A percentile compares a stretch with the other conserved stretches of the same genome.
Conservation (phyloP, 2,888 invertebrate genomes). For the Axea sp. region DNA sequence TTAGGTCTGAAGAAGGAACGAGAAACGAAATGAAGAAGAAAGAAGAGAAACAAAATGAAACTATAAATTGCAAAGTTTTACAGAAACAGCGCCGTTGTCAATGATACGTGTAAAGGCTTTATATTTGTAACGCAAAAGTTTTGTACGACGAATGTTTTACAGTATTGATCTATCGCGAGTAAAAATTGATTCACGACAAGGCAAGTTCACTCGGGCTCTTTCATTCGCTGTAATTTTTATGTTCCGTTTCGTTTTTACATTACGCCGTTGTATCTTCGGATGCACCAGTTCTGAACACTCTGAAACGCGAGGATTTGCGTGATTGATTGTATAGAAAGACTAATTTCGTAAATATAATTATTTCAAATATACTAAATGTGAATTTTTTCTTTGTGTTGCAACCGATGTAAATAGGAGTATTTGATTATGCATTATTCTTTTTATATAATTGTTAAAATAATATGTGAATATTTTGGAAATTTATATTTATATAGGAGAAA, state of each 20-base stretch:
- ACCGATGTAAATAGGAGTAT: constrained; percentile 51
- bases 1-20: constrained; percentile 66
- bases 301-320: constrained; percentile 70
- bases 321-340: constrained; percentile 79
- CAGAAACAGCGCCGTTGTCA: constrained; percentile 21
- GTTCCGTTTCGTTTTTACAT: constrained; percentile 70
- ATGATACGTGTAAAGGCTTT: constrained; percentile 6
- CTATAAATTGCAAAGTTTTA: constrained; percentile 60
- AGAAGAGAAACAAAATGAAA: constrained; percentile 62
- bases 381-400: constrained; percentile 49
- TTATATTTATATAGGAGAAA: constrained; percentile 45
- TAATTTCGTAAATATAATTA: constrained; percentile 79
- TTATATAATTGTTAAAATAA: constrained; percentile 38
- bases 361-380: constrained; percentile 75
- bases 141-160: no score
- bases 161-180: no score
- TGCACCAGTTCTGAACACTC: constrained; percentile 54
- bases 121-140: constrained; percentile 54
- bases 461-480: constrained; percentile 52
- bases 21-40: constrained; percentile 63
- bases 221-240: constrained; percentile 67
- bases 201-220: constrained; percentile 74
- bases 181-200: constrained; percentile 68
- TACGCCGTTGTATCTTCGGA: constrained; percentile 69
- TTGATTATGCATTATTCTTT: constrained; percentile 37